A percentile compares a stretch with the other conserved stretches of the same genome.
These are phyloP conservation scores for Cryptocephalus primarius DNA, from an alignment of 2,888 invertebrate genomes.

Conservation along the genomic window DNA sequence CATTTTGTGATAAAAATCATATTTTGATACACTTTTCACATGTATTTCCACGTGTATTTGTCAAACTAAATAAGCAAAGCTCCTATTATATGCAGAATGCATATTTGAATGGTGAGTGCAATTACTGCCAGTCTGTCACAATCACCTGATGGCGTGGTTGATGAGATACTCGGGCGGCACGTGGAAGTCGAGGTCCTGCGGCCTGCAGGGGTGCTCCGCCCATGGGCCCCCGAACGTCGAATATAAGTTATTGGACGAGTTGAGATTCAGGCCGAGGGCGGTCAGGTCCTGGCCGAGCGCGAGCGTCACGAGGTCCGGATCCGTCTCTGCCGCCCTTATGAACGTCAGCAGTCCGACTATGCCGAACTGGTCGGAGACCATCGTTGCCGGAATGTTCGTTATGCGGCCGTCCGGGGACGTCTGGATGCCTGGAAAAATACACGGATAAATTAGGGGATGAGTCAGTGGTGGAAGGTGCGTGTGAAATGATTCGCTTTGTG, in stretches of 20 bases:
- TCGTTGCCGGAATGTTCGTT: conserved; percentile 95
- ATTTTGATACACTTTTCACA: no score
- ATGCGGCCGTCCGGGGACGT: conserved; percentile 96
- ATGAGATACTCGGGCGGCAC: conserved; percentile 98
- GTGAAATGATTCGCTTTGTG: no score
- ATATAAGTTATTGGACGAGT: conserved; percentile 95
- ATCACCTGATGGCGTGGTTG: conserved; percentile 85
- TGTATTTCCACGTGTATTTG: no score
- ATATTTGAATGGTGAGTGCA: no score
- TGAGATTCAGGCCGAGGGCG: conserved; percentile 94
- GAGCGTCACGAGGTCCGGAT: conserved; percentile 90
- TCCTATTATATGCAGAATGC: no score
- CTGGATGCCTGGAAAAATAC: conserved; percentile 61
- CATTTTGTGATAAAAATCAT: no score
- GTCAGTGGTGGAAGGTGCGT: no score
- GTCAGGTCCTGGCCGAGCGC: conserved; percentile 98
- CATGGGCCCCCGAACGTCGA: conserved; percentile 98
- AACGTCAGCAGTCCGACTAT: conserved; percentile 98
- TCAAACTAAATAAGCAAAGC: no score
- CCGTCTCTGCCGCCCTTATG: conserved; percentile 94
- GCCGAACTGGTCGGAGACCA: conserved; percentile 99
- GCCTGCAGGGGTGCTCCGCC: conserved; percentile 95
- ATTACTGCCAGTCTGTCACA: no score
- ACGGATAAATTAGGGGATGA: not conserved
- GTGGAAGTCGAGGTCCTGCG: conserved; percentile 97